Conservation (phyloP, 2,888 invertebrate species). For the Diadegma fenestrale region DNA sequence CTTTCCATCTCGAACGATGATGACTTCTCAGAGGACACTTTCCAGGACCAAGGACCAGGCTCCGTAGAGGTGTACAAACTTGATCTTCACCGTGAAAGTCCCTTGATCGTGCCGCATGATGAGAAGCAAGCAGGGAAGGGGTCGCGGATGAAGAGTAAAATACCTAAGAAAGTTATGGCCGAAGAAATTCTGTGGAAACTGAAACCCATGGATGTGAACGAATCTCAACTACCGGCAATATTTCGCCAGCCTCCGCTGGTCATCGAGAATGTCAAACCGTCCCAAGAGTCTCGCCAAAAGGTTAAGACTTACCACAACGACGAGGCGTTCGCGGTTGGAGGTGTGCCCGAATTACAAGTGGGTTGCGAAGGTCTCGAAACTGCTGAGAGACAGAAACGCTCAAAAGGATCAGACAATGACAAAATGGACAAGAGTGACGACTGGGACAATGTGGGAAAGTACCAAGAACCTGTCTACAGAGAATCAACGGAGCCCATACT, state of each 20-base stretch:
- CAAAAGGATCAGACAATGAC: slow-evolving; percentile 64
- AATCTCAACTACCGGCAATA: slow-evolving; percentile 41
- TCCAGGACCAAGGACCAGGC: slow-evolving; percentile 80
- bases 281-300: slow-evolving; percentile 15
- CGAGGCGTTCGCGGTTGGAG: slow-evolving; percentile 73
- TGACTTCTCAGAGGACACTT: slow-evolving; percentile 67
- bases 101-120: slow-evolving; percentile 62
- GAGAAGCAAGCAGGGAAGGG: slow-evolving; percentile 45
- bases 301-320: slow-evolving; percentile 46
- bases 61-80: slow-evolving; percentile 79
- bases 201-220: slow-evolving; percentile 47
- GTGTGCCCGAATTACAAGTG: slow-evolving; percentile 80
- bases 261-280: background rate
- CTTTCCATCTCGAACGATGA: slow-evolving; percentile 26
- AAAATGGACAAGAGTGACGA: slow-evolving; percentile 24
- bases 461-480: slow-evolving; percentile 52
- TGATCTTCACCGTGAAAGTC: slow-evolving; percentile 74
- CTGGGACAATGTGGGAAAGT: slow-evolving; percentile 49
- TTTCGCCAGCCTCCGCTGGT: slow-evolving; percentile 42
- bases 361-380: slow-evolving; percentile 78
- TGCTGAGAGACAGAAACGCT: slow-evolving; percentile 71
- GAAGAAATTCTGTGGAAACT: slow-evolving; percentile 65
- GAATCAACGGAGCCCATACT: slow-evolving; percentile 63
- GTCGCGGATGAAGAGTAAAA: slow-evolving; percentile 70
- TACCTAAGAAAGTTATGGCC: slow-evolving; percentile 70